A percentile compares a stretch with the other conserved stretches of the same genome.
phyloP scores from a whole-genome alignment of 2,888 invertebrate genomes.

The Ophion obscuratus region DNA sequence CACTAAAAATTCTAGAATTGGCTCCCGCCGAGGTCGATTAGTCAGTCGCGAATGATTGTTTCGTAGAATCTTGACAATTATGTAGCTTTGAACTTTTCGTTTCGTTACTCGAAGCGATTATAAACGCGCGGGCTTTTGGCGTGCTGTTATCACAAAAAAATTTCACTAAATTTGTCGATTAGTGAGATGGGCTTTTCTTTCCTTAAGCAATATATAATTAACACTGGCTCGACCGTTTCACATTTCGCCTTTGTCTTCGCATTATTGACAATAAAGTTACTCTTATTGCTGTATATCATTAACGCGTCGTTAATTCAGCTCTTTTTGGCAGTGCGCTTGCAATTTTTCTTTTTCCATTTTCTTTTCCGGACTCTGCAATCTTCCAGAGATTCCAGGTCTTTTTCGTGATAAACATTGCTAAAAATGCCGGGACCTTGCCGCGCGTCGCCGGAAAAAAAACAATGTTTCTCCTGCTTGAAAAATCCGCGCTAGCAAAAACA shows the following conservation, averaged over 20 bases:
- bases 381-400: slow-evolving; percentile 19
- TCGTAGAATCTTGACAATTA: slow-evolving; percentile 47
- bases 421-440: neutral
- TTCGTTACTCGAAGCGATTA: slow-evolving; percentile 22
- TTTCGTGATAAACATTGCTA: neutral
- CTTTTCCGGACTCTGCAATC: slow-evolving; percentile 18
- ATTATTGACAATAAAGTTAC: neutral
- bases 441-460: neutral
- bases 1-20: slow-evolving; percentile 16
- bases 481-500: neutral
- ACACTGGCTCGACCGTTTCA: neutral
- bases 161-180: slow-evolving; percentile 26
- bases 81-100: slow-evolving; percentile 44
- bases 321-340: slow-evolving; percentile 11
- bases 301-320: slow-evolving; percentile 32
- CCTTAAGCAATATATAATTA: neutral
- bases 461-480: neutral
- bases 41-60: slow-evolving; percentile 11
- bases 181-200: neutral
- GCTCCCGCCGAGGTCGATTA: slow-evolving; percentile 11
- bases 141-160: slow-evolving; percentile 54
- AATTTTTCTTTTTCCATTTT: neutral
- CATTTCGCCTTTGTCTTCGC: neutral
- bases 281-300: neutral
- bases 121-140: slow-evolving; percentile 20